Percentiles rank a stretch among this genome's conserved stretches.
Conservation (phyloP, 2,797 vertebrate species). For the Notoglanidium macrostoma region DNA sequence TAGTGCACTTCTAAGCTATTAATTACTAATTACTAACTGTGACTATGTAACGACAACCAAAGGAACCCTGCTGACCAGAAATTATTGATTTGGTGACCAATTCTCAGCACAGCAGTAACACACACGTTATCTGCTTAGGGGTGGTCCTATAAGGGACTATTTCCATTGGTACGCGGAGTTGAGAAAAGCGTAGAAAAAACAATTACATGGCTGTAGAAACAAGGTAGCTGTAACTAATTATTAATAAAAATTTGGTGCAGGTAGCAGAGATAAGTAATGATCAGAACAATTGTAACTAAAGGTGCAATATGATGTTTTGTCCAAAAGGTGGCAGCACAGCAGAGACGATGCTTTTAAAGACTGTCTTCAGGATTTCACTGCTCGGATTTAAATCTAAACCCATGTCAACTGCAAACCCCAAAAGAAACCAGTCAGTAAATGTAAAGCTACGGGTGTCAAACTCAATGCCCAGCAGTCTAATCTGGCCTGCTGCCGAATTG, state of each 20-base stretch:
- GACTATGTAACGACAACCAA: not conserved
- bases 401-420: too few species aligned
- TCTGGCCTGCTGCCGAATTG: not conserved
- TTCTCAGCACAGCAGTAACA: not conserved
- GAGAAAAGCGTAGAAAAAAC: not conserved
- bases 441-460: not conserved
- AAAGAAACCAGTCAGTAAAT: not conserved
- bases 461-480: not conserved
- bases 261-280: not conserved
- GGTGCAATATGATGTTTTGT: not conserved
- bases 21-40: not conserved
- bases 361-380: not conserved
- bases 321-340: conserved; percentile 39
- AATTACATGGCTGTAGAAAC: not conserved
- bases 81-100: not conserved
- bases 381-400: not conserved
- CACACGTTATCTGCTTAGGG: not conserved
- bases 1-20: not conserved
- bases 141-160: not conserved
- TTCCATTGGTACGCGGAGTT: not conserved
- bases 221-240: not conserved
- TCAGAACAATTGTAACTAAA: not conserved
- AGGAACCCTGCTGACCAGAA: not conserved
- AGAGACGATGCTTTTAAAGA: not conserved
- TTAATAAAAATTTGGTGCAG: not conserved